Conservation (phyloP, 2,113 vertebrate genomes). For the Plecotus auritus region DNA sequence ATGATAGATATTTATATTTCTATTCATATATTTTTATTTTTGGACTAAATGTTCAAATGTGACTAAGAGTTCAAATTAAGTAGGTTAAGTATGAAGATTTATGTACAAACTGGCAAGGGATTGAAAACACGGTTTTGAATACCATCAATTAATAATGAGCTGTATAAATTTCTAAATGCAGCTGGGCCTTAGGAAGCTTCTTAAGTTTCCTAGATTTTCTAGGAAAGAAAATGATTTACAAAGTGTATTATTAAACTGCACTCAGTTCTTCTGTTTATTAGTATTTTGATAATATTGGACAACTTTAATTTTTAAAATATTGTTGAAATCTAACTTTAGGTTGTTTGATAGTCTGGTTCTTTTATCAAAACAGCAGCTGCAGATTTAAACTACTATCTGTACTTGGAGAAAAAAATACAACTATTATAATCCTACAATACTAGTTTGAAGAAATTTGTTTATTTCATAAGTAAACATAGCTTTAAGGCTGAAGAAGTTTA, state of each 20-base stretch:
- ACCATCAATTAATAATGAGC: slow-evolving; percentile 15
- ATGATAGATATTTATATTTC: neutral
- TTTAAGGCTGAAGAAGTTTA: neutral
- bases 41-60: slow-evolving; percentile 3
- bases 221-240: neutral
- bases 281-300: neutral
- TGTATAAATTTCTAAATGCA: neutral
- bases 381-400: neutral
- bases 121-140: neutral
- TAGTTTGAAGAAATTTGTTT: neutral
- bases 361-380: neutral
- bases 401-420: neutral
- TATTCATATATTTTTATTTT: neutral
- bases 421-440: neutral
- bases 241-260: neutral
- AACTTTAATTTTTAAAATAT: neutral
- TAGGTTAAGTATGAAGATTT: neutral
- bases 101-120: neutral
- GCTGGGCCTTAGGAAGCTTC: neutral
- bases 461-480: neutral
- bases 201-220: neutral
- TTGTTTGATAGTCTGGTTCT: neutral
- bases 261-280: neutral
- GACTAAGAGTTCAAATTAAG: neutral
- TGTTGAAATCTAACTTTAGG: neutral